phyloP scores from a whole-genome alignment of 2,113 vertebrate genomes.

The Nothocercus nigrocapillus region DNA sequence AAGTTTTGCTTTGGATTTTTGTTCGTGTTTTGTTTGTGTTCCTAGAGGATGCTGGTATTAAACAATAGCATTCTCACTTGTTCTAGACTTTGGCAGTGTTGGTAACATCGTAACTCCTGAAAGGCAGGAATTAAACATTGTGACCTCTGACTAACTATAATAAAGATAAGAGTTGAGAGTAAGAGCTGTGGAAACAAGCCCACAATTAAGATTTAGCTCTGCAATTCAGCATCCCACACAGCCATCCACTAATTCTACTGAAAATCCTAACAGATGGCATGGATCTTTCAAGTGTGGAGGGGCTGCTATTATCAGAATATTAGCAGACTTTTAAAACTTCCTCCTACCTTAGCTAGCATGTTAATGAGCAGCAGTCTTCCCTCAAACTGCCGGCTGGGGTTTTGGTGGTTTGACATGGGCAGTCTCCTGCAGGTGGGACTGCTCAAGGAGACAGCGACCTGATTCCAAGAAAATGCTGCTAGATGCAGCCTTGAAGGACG shows the following conservation, averaged over 20 bases:
- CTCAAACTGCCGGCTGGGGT: neutral
- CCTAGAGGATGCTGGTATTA: neutral
- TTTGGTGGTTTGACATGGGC: neutral
- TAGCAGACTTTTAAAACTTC: neutral
- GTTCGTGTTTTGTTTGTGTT: conserved; percentile 26
- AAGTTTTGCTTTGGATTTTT: neutral
- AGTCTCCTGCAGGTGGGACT: neutral
- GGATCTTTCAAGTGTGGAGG: neutral
- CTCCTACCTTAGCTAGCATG: neutral
- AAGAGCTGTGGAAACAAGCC: neutral
- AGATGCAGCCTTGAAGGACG: neutral
- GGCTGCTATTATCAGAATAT: neutral
- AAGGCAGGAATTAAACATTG: neutral
- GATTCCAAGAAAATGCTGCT: neutral
- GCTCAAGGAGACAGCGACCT: neutral
- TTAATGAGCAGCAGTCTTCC: neutral
- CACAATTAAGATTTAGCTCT: neutral
- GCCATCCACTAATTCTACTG: neutral
- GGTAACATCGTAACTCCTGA: neutral
- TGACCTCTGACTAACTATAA: neutral
- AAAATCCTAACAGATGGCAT: neutral
- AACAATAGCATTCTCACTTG: neutral
- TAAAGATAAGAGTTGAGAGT: neutral
- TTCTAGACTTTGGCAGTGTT: neutral
- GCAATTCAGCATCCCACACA: neutral